These are phyloP conservation scores for Sphyrna mokarran DNA, from an alignment of 2,113 vertebrate species.

Conservation along the genomic window DNA sequence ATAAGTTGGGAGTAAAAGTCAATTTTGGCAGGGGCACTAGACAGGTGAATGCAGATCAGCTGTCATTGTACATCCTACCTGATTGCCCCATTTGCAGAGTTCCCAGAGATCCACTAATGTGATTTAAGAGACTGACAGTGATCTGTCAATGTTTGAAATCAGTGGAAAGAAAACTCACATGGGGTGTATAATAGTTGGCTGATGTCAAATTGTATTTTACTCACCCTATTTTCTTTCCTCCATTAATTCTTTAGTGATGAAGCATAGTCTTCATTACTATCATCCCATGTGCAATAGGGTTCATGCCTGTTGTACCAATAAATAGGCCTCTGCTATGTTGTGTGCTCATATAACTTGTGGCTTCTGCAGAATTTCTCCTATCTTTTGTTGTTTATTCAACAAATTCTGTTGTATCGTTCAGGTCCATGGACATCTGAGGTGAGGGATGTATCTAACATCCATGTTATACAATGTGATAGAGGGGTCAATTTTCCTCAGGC, in stretches of 20 bases:
- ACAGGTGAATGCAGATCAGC: neutral
- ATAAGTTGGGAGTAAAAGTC: neutral
- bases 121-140: neutral
- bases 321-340: neutral
- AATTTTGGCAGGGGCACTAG: neutral
- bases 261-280: neutral
- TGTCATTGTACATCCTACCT: neutral
- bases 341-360: neutral
- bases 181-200: neutral
- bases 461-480: neutral
- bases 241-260: neutral
- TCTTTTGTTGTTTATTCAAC: neutral
- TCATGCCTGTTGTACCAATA: neutral
- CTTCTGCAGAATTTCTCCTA: neutral
- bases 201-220: neutral
- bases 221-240: neutral
- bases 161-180: neutral
- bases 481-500: neutral
- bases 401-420: neutral
- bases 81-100: neutral
- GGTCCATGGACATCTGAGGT: neutral
- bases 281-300: neutral
- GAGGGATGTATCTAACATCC: neutral
- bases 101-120: neutral
- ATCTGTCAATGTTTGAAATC: neutral